Evolutionary conservation across 2,888 invertebrate species (phyloP).

Genomic region (Masnerella sp.): DNA sequence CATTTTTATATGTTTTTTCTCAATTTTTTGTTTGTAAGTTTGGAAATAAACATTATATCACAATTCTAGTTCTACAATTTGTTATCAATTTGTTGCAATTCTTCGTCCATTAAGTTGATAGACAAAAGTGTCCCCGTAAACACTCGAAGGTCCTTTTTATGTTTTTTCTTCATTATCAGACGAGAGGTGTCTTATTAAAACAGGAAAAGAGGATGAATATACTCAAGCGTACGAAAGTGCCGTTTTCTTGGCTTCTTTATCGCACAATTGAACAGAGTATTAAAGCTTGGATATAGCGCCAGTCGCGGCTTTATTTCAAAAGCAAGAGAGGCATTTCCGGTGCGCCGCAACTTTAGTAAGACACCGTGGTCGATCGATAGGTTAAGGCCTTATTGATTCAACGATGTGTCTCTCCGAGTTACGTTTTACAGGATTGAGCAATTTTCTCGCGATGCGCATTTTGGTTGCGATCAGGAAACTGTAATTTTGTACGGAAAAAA

Average conservation of each 20-base stretch:
- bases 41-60: too few relatives aligned
- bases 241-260: conserved; percentile 29
- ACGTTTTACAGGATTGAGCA: conserved; percentile 27
- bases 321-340: conserved; percentile 6
- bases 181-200: conserved; percentile 26
- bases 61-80: conserved; percentile 3
- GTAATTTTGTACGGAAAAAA: too few relatives aligned
- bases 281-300: neutral
- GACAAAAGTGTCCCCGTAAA: too few relatives aligned
- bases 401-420: conserved; percentile 27
- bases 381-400: conserved; percentile 44
- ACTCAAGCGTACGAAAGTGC: conserved; percentile 22
- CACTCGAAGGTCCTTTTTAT: conserved; percentile 2
- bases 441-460: too few relatives aligned
- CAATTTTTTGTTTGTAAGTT: too few relatives aligned
- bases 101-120: too few relatives aligned
- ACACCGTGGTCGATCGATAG: conserved; percentile 29
- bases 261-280: conserved; percentile 18
- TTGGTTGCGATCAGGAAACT: too few relatives aligned
- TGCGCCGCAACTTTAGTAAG: neutral
- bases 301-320: conserved; percentile 19
- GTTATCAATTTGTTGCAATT: neutral
- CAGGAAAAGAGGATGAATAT: conserved; percentile 28
- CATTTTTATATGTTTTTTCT: too few relatives aligned
- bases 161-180: conserved; percentile 14